These are phyloP conservation scores for Nasonia giraulti DNA, from an alignment of 1,140 invertebrate species.

Conservation along the genomic window DNA sequence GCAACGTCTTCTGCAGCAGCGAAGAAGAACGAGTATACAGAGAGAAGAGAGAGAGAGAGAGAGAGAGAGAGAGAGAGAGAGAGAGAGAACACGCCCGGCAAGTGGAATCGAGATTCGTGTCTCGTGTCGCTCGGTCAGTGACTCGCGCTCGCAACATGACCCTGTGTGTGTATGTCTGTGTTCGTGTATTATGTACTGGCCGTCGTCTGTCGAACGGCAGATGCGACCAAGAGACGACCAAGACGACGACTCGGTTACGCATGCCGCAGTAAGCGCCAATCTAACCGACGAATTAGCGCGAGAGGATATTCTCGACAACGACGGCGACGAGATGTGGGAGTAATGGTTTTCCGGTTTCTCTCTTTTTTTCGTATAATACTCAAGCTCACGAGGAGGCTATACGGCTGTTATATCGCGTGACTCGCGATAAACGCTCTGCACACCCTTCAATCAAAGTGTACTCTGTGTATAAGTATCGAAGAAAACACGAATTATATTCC, in stretches of 20 bases:
- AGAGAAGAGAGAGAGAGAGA: background rate
- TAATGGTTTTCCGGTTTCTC: background rate
- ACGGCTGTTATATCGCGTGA: background rate
- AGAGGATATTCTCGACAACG: background rate
- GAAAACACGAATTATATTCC: background rate
- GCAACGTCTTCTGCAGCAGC: background rate
- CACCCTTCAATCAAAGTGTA: background rate
- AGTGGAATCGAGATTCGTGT: conserved; percentile 59
- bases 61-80: background rate
- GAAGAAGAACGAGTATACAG: background rate
- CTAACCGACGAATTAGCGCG: conserved; percentile 28
- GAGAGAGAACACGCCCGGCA: conserved; percentile 51
- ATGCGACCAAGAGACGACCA: background rate
- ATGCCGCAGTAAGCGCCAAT: conserved; percentile 25
- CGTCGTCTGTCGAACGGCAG: conserved; percentile 1
- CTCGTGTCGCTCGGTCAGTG: conserved; percentile 56
- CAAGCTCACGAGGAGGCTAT: too few relatives aligned
- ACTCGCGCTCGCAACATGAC: conserved; percentile 4
- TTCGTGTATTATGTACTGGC: background rate
- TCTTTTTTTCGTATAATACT: too few relatives aligned
- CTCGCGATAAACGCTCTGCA: background rate
- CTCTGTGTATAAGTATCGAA: too few relatives aligned
- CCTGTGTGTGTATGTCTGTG: background rate
- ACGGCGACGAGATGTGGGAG: background rate
- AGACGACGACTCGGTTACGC: background rate